Evolutionary conservation across 2,797 vertebrate species (phyloP), one percentile per base, ranked within the genome.

Genomic region (Rhabdomys pumilio): DNA sequence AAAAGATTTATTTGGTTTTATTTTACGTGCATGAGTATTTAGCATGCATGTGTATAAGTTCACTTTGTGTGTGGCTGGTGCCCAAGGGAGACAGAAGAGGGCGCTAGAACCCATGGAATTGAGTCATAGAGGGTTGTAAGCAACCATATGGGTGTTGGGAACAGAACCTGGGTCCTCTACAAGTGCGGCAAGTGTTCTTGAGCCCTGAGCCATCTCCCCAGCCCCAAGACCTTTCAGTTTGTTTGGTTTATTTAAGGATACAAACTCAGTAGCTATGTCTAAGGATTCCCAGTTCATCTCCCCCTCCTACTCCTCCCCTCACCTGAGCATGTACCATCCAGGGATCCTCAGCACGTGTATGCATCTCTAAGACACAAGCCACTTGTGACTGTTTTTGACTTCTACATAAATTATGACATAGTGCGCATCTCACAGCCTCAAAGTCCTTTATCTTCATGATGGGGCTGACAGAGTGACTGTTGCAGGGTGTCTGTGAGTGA

Each of bases 241-340:
- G 15, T 31, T 10, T 79, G 29, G 93, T 92, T 94, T 76, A 26
- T 50, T 50, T 50, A 90, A 83, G 41, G 47, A 95, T 61, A 67
- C 85, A n/a, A 86, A 61, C 61, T 69, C 3, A 10, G 38, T 31
- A 53, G 55, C 7, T 53, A 61, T 3, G 10, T 82, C 47, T 53
- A 41, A 79, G 79, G 47, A n/a, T n/a, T 94, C 87, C 41, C 20
- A 19, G 13, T 38, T 50, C 44, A 4, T 63, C 53, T 63, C 34
- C 38, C 26, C 10, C 59, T 59, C 26, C n/a, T 12, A 15, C 20
- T n/a, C 34, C 0, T 26, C 67, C 10, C 47, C 67, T 57, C 44
- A 44, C 13, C 31, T 31, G 22, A 20, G 41, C 14, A 0, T n/a
- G 11, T 7, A 34, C 29, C 2, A 0, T 26, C 6, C 20, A 50